These are phyloP conservation scores for Porites lobata DNA, from an alignment of 92 coral and sea anemone genomes.

Conservation along the genomic window DNA sequence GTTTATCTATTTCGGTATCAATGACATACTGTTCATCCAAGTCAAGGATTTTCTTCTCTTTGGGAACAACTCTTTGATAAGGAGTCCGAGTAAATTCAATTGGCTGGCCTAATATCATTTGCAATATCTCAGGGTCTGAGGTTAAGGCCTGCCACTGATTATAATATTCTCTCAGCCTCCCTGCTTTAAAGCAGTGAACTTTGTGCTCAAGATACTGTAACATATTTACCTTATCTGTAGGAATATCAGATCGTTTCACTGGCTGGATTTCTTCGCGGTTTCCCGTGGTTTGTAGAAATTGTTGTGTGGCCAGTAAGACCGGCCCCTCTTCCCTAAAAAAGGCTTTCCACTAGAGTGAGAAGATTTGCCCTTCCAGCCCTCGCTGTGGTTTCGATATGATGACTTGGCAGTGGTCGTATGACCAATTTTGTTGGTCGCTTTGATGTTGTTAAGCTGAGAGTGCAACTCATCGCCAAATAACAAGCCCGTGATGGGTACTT, in stretches of 20 bases:
- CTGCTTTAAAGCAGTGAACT: constrained; percentile 8
- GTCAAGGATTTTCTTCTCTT: constrained; percentile 7
- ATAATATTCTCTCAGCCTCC: neutral
- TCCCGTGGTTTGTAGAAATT: constrained; percentile 13
- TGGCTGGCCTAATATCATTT: constrained; percentile 7
- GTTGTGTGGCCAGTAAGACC: constrained; percentile 7
- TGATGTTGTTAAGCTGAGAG: constrained; percentile 47
- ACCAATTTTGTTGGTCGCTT: constrained; percentile 51
- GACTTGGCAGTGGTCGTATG: constrained; percentile 23
- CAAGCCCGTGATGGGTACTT: constrained; percentile 32
- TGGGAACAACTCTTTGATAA: neutral
- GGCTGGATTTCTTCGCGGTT: constrained; percentile 5
- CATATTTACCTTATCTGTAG: constrained; percentile 5
- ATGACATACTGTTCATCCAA: neutral
- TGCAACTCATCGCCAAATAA: constrained; percentile 65
- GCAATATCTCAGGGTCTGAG: neutral
- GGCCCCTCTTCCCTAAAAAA: constrained; percentile 19
- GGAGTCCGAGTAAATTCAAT: constrained; percentile 12
- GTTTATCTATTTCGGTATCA: neutral
- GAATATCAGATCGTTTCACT: constrained; percentile 2
- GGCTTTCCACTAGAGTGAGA: constrained; percentile 28
- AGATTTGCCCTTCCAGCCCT: constrained; percentile 13
- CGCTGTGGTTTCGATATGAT: neutral
- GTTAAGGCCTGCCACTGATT: neutral
- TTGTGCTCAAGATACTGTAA: constrained; percentile 9